These are phyloP conservation scores for Coluber constrictor DNA, from an alignment of 2,797 vertebrate genomes.

Conservation along the genomic window DNA sequence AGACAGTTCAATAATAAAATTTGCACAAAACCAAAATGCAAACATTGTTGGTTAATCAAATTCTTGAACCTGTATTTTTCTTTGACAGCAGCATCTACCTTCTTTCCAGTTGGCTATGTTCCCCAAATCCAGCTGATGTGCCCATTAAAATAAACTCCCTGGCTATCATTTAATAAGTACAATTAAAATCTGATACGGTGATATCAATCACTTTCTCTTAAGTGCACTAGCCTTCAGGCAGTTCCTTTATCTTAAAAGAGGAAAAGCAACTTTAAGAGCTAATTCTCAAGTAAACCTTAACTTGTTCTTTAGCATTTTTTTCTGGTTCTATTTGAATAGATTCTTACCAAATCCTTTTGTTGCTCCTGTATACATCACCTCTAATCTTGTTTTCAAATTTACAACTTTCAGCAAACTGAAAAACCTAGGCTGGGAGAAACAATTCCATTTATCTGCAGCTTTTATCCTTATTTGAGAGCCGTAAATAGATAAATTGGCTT, in stretches of 20 bases:
- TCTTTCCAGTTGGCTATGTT: neutral
- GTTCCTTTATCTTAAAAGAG: conserved; percentile 20
- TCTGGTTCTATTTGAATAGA: neutral
- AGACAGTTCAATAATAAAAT: neutral
- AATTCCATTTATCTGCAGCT: neutral
- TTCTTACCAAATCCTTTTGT: conserved; percentile 18
- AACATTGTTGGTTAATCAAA: neutral
- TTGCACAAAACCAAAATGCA: neutral
- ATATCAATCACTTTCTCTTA: conserved; percentile 32
- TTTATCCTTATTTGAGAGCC: neutral
- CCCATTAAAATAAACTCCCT: neutral
- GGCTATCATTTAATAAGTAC: conserved; percentile 36
- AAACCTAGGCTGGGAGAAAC: conserved; percentile 10
- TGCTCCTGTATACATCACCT: conserved; percentile 9
- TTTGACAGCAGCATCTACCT: neutral
- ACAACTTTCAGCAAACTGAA: conserved; percentile 12
- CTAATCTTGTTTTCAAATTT: conserved; percentile 13
- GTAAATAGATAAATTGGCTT: neutral
- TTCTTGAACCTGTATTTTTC: neutral
- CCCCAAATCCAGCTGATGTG: neutral
- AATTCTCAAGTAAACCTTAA: conserved; percentile 15
- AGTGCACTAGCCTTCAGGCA: conserved; percentile 8
- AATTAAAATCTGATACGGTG: conserved; percentile 48
- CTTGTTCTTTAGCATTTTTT: conserved; percentile 11
- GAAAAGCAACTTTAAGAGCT: conserved; percentile 18